Base-by-base conservation (phyloP, 2,888 invertebrate genomes). In the Hirtodrosophila alboralis region DNA sequence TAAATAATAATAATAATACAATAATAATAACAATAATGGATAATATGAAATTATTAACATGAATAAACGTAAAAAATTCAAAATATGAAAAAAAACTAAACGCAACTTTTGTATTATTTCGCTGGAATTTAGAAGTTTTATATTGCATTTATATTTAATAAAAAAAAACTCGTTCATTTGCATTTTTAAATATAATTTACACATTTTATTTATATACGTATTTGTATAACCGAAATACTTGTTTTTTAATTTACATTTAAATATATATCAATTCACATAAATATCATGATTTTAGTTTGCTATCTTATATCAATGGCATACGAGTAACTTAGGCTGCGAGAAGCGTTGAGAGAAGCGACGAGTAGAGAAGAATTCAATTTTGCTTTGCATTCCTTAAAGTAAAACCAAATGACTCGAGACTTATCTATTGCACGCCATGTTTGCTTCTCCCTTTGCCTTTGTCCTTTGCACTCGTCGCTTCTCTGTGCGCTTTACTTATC, bases 241-340 rank as follows among this genome's bases (percentile, higher is more conserved):
- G 48, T 13, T 43, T 41, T 49, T 52, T 63, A 61, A 69, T 75
- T 58, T 84, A 80, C 71, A 84, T 75, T 74, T 64, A 70, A 80
- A 73, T 66, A 58, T 66, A 58, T 65, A 67, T 74, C 74, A 76
- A 78, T 74, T 80, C 78, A 76, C 81, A 74, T 67, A 56, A 47
- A 80, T 80, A 64, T 76, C 44, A 40, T 54, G 44, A 54, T 61
- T 40, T 40, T 33, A 44, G 33, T 49, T 52, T 45, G 54, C 45
- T 48, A 53, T 37, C 38, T 40, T 18, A 40, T n/a, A 45, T 31
- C 57, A 48, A 52, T 52, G 54, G 36, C 68, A 40, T 31, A 30
- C 16, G 14, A 12, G 14, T 10, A 34, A 28, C 40, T 14, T 9
- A 23, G 18, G n/a, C 10, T 34, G 9, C 33, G n/a, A 34, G 16